Conservation (phyloP, 2,888 invertebrate species). For the Incurvaria masculella region DNA sequence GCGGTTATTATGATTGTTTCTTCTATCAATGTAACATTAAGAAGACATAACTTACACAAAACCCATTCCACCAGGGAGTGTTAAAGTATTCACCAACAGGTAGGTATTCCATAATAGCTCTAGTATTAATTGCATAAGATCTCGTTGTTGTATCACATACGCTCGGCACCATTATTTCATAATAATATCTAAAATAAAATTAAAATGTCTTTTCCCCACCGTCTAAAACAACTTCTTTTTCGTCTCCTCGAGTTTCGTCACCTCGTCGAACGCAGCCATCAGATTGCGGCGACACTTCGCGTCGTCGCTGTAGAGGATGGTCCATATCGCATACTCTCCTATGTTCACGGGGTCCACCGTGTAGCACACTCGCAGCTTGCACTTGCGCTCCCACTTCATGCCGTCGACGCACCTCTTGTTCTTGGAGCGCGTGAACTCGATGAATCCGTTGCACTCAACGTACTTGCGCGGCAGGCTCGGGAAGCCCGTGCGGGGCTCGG, state of each 20-base stretch:
- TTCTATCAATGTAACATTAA: too few species aligned
- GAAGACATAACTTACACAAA: too few species aligned
- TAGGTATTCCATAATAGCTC: too few species aligned
- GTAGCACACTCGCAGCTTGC: slow-evolving; percentile 62
- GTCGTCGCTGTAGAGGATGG: slow-evolving; percentile 59
- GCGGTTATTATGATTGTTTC: too few species aligned
- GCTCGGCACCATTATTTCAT: background rate
- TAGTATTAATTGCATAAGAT: too few species aligned
- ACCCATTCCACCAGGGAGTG: too few species aligned
- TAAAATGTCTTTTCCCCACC: too few species aligned
- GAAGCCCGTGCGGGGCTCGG: slow-evolving; percentile 29
- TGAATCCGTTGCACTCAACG: slow-evolving; percentile 46
- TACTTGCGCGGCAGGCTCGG: slow-evolving; percentile 41
- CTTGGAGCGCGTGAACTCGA: slow-evolving; percentile 40
- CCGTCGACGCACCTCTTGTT: slow-evolving; percentile 33
- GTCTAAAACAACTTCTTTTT: slow-evolving; percentile 19
- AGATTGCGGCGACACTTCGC: slow-evolving; percentile 59
- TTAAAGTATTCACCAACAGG: too few species aligned
- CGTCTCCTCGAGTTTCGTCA: slow-evolving; percentile 26
- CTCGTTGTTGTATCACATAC: background rate
- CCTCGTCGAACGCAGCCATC: slow-evolving; percentile 49
- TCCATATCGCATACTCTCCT: slow-evolving; percentile 59
- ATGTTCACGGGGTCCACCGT: slow-evolving; percentile 48
- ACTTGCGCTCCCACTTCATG: slow-evolving; percentile 60
- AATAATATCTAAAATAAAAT: background rate